phyloP scores from a whole-genome alignment of 1,140 invertebrate species.

The Heterodera carotae region DNA sequence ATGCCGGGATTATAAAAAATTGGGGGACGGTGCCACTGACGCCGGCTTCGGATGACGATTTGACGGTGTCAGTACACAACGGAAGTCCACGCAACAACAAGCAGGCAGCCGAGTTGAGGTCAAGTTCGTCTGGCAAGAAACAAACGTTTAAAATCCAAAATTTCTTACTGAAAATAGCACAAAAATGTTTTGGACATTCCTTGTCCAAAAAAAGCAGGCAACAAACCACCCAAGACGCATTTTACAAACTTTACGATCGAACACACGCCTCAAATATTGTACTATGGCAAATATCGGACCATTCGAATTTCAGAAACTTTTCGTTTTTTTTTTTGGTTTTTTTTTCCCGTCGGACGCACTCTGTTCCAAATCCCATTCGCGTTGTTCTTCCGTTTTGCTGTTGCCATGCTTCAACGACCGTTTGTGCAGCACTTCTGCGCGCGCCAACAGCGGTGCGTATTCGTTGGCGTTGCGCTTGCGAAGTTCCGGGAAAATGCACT shows the following conservation, averaged over 20 bases:
- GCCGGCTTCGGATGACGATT: too few relatives aligned
- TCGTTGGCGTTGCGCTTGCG: slow-evolving; percentile 4
- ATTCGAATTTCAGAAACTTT: slow-evolving; percentile 7
- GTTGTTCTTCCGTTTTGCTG: background rate
- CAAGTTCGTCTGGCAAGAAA: slow-evolving; percentile 4
- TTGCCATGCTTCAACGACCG: background rate
- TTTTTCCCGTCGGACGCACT: background rate
- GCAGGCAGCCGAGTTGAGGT: slow-evolving; percentile 19
- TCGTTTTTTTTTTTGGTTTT: background rate
- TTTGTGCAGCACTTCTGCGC: background rate
- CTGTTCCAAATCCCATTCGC: background rate
- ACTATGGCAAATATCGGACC: too few relatives aligned
- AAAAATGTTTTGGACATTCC: background rate
- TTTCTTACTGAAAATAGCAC: too few relatives aligned
- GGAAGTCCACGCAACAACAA: slow-evolving; percentile 32
- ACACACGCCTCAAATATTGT: too few relatives aligned
- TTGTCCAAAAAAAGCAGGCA: slow-evolving; percentile 9
- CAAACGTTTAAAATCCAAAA: too few relatives aligned
- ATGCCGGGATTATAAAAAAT: background rate
- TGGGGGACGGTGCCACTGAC: background rate
- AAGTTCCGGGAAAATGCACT: slow-evolving; percentile 22
- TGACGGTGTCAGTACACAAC: slow-evolving; percentile 34
- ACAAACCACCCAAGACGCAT: too few relatives aligned
- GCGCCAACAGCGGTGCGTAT: slow-evolving; percentile 19
- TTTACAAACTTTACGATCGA: too few relatives aligned